Base-by-base conservation (phyloP, 37 sponge, comb jelly and placozoan genomes). In the Aplysina aerophoba region DNA sequence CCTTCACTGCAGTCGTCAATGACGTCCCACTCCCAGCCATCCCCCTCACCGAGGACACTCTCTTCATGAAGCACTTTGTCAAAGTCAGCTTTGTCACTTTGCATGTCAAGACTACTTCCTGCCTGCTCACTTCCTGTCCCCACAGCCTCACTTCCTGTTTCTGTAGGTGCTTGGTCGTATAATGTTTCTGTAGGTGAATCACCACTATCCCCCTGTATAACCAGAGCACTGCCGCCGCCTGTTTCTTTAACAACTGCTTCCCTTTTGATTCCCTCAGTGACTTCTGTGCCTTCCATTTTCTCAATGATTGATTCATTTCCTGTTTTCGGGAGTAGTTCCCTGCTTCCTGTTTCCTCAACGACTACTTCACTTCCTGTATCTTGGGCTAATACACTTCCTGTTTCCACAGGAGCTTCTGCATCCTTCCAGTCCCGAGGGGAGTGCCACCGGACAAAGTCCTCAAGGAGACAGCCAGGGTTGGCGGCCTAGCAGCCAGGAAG, bases 371-470 rank as follows among this genome's bases (percentile, higher is more conserved):
- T 54, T 22, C 25, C 74, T 56, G 68, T 55, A 11, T 64, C 74
- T 11, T 58, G 11, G 4, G 37, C 21, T 4, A 12, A 4, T 14
- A 28, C 15, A 71, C 59, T 24, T n/a, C n/a, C n/a, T 22, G 41
- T 68, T 13, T 88, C 77, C 4, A 37, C 84, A 30, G 65, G 78
- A 50, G n/a, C 79, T 30, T 75, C 81, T 30, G 35, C 57, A n/a
- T 87, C 86, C 17, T 92, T 83, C 97, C 98, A 99, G 80, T 99
- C 99, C 39, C 97, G 73, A 15, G 99, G 99, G 35, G 99, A 99
- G 74, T 99, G 97, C 99, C 99, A 99, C 38, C 99, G 68, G 41
- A 99, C 92, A 92, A 99, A 99, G 75, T 99, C 99, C 53, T 91
- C 99, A 79, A 99, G 78, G 17, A 93, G 36, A 80, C 97, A 94